Conservation (phyloP, 2,797 vertebrate genomes). For the Poliocrania exsul region DNA sequence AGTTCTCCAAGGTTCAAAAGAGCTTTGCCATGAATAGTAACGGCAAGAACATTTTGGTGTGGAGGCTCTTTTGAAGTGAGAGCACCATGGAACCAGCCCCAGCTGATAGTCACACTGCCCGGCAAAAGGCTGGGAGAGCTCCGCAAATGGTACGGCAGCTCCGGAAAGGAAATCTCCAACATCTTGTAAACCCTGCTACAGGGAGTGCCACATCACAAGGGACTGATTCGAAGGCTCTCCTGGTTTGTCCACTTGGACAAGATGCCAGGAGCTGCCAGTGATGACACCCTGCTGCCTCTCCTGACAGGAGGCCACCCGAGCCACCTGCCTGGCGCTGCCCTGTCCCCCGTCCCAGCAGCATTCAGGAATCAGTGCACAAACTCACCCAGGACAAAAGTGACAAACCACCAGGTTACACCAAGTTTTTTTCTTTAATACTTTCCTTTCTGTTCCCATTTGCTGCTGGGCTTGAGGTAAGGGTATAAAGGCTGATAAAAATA, state of each 20-base stretch:
- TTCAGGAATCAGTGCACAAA: neutral
- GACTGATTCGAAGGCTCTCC: neutral
- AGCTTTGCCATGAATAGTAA: neutral
- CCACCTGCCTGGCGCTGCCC: neutral
- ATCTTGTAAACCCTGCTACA: neutral
- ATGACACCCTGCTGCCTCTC: neutral
- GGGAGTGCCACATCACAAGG: neutral
- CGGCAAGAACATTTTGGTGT: neutral
- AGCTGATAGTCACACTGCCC: neutral
- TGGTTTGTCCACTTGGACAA: accelerated
- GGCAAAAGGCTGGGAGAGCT: neutral
- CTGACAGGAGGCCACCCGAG: neutral
- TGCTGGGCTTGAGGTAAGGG: neutral
- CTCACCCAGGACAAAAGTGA: neutral
- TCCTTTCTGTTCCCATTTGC: neutral
- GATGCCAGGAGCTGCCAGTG: neutral
- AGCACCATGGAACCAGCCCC: neutral
- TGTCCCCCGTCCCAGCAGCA: neutral
- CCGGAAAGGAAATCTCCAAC: neutral
- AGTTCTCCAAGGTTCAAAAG: neutral
- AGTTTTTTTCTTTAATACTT: neutral
- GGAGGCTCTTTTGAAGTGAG: neutral
- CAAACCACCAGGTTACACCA: neutral
- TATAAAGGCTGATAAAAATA: neutral
- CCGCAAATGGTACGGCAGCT: neutral